A percentile compares a stretch with the other conserved stretches of the same genome.
These are phyloP conservation scores for Malurus melanocephalus DNA, from an alignment of 2,113 vertebrate species.

Conservation along the genomic window DNA sequence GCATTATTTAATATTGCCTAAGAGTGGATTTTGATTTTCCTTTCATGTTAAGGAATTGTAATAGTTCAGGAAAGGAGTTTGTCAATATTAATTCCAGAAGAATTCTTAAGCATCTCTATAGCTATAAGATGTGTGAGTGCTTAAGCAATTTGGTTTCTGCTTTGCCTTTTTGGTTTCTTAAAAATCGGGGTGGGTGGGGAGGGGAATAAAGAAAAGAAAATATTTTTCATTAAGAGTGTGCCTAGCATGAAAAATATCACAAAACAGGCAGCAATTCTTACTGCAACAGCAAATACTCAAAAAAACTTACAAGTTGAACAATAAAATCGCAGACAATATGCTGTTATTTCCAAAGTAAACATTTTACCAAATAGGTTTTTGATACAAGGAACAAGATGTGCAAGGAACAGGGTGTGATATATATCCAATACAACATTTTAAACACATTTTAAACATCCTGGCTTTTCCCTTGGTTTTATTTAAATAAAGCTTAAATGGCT, in stretches of 20 bases:
- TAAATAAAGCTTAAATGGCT: conserved; percentile 14
- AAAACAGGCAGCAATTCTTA: not conserved
- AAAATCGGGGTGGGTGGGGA: fast-evolving
- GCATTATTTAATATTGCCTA: not conserved
- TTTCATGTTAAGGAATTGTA: not conserved
- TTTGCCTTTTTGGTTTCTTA: not conserved
- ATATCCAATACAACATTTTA: not conserved
- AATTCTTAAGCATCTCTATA: not conserved
- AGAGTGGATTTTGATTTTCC: not conserved
- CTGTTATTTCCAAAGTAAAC: conserved; percentile 12
- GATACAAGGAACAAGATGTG: not conserved
- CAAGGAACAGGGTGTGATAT: conserved; percentile 22
- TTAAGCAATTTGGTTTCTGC: not conserved
- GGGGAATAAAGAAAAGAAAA: not conserved
- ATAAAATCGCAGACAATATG: not conserved
- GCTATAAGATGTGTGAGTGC: not conserved
- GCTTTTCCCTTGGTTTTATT: conserved; percentile 5
- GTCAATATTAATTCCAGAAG: not conserved
- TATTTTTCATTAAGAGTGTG: not conserved
- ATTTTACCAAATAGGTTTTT: conserved; percentile 24
- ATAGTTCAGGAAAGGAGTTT: not conserved
- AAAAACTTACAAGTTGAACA: not conserved
- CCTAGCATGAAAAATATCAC: not conserved
- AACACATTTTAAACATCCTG: conserved; percentile 20
- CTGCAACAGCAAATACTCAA: not conserved